These are phyloP conservation scores for Clarias laeviceps DNA, from an alignment of 2,797 vertebrate species.

Conservation along the genomic window DNA sequence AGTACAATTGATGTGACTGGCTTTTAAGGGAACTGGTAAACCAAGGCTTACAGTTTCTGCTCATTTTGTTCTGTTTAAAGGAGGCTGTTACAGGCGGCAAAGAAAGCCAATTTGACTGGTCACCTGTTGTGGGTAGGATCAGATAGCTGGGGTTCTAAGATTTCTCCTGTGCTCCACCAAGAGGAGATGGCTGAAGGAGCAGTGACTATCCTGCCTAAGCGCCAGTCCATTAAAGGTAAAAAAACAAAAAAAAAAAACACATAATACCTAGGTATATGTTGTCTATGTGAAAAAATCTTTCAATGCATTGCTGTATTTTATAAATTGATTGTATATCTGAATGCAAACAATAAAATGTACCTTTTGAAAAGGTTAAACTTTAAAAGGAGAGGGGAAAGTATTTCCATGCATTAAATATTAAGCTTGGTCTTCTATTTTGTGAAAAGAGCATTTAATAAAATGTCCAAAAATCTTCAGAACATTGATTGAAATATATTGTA, in stretches of 20 bases:
- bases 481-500: neutral
- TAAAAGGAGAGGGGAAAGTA: neutral
- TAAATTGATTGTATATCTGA: neutral
- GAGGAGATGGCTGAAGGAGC: constrained; percentile 96
- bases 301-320: neutral
- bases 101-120: constrained; percentile 92
- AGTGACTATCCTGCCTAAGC: constrained; percentile 93
- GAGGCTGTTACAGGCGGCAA: constrained; percentile 89
- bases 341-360: neutral
- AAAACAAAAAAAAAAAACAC: neutral
- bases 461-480: neutral
- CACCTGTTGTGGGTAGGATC: constrained; percentile 99
- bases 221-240: constrained; percentile 91
- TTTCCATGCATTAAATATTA: neutral
- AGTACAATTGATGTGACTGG: constrained; percentile 4
- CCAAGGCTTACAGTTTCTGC: neutral
- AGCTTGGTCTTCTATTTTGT: neutral
- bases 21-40: constrained; percentile 3
- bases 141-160: constrained; percentile 98
- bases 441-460: neutral
- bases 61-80: constrained; percentile 71
- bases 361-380: too few relatives aligned
- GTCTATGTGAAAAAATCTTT: neutral
- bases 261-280: neutral
- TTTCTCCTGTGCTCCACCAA: constrained; percentile 88